Conservation (phyloP, 1,140 invertebrate species). For the Diachasma alloeum region DNA sequence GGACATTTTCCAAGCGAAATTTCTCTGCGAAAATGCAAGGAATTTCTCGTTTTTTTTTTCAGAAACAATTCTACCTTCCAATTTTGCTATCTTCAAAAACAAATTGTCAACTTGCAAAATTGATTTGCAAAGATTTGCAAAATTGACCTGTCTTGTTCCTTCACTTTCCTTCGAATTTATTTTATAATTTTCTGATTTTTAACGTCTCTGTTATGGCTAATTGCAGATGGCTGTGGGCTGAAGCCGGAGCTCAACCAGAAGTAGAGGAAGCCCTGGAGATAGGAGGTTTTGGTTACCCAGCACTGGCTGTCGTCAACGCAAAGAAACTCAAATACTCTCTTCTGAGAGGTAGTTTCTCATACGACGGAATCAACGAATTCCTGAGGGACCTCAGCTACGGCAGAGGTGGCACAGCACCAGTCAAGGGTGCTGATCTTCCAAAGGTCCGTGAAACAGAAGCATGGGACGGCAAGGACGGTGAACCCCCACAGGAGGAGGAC, state of each 20-base stretch:
- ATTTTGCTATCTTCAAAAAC: no score
- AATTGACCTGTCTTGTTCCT: no score
- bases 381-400: conserved; percentile 94
- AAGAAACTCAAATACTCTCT: conserved; percentile 98
- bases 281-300: conserved; percentile 91
- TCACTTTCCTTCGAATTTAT: background rate
- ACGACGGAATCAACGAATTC: conserved; percentile 95
- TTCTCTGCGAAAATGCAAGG: no score
- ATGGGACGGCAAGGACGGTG: conserved; percentile 98
- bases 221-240: conserved; percentile 92
- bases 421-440: conserved; percentile 87
- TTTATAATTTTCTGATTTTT: conserved; percentile 24
- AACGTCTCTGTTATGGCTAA: background rate
- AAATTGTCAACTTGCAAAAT: background rate
- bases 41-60: no score
- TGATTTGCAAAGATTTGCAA: background rate
- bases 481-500: conserved; percentile 88
- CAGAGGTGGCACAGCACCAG: conserved; percentile 88
- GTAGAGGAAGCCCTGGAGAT: conserved; percentile 92
- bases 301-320: conserved; percentile 94
- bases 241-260: conserved; percentile 84
- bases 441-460: conserved; percentile 76
- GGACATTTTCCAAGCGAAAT: no score
- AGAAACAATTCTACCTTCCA: no score
- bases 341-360: conserved; percentile 92